Evolutionary conservation across 2,113 vertebrate genomes (phyloP).

Genomic region (Paedocypris sp.): DNA sequence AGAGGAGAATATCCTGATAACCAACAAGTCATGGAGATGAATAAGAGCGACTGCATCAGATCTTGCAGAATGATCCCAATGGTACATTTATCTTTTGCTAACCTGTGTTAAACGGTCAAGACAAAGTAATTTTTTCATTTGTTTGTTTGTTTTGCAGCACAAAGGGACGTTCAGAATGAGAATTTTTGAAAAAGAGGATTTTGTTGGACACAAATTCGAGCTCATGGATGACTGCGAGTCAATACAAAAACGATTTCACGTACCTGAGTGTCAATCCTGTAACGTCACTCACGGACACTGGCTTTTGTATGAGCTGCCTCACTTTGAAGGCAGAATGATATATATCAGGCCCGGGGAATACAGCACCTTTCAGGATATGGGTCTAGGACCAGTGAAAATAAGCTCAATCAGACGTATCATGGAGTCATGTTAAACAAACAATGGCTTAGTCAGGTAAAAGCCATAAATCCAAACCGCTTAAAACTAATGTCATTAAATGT

Average conservation of each 20-base stretch:
- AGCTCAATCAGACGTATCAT: constrained; percentile 4
- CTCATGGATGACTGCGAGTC: constrained; percentile 50
- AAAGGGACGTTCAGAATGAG: constrained; percentile 37
- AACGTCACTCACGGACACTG: constrained; percentile 14
- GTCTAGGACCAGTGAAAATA: constrained; percentile 31
- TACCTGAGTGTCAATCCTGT: constrained; percentile 42
- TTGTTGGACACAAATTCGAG: constrained; percentile 9
- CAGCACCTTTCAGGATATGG: constrained; percentile 3
- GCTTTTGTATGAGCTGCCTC: constrained; percentile 3
- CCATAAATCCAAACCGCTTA: too few species aligned
- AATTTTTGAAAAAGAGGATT: constrained; percentile 53
- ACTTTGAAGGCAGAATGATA: constrained; percentile 12
- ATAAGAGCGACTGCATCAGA: constrained; percentile 51
- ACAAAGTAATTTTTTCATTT: not conserved
- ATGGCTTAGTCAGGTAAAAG: not conserved
- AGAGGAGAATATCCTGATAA: constrained; percentile 60
- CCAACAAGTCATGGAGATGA: constrained; percentile 52
- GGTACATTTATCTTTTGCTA: constrained; percentile 31
- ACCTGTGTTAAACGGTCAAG: not conserved
- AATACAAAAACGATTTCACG: constrained; percentile 49
- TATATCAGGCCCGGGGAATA: constrained; percentile 14
- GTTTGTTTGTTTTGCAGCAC: too few species aligned
- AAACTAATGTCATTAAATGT: too few species aligned
- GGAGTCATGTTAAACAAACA: constrained; percentile 2
- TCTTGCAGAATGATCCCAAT: constrained; percentile 60